Percentiles rank a stretch among this genome's conserved stretches.
These are phyloP conservation scores for Drosophila sordidula DNA, from an alignment of 2,888 invertebrate genomes.

Conservation along the genomic window DNA sequence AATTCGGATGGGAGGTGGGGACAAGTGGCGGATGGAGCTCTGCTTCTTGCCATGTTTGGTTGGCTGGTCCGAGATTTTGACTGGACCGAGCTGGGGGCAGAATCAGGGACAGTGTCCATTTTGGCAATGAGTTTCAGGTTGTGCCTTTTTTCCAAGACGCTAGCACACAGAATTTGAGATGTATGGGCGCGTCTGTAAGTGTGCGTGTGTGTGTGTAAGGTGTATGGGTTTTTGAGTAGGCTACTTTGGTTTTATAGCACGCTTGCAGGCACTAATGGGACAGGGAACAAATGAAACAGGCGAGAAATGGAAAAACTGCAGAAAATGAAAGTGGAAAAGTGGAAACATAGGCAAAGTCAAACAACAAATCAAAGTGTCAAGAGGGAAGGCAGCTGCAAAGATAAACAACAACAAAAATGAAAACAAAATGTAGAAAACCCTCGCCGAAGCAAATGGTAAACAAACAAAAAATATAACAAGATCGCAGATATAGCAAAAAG, in stretches of 20 bases:
- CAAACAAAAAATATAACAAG: slow-evolving; percentile 15
- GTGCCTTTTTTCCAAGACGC: slow-evolving; percentile 27
- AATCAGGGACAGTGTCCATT: slow-evolving; percentile 54
- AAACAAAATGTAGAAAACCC: slow-evolving; percentile 26
- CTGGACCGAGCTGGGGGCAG: slow-evolving; percentile 7
- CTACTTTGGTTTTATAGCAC: slow-evolving; percentile 69
- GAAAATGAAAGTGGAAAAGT: slow-evolving; percentile 56
- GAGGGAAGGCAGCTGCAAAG: slow-evolving; percentile 32
- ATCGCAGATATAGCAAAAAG: not conserved
- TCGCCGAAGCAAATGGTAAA: slow-evolving; percentile 21
- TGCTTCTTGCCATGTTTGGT: slow-evolving; percentile 3
- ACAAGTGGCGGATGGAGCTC: slow-evolving; percentile 17
- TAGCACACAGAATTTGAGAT: slow-evolving; percentile 18
- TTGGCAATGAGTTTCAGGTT: slow-evolving; percentile 47
- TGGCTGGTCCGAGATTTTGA: slow-evolving; percentile 7
- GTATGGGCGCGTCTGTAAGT: slow-evolving; percentile 19
- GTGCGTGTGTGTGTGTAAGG: slow-evolving; percentile 27
- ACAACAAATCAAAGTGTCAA: slow-evolving; percentile 64
- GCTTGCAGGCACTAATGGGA: slow-evolving; percentile 34
- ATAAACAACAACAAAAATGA: slow-evolving; percentile 49
- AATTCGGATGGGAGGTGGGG: slow-evolving; percentile 9
- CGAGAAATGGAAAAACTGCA: slow-evolving; percentile 6
- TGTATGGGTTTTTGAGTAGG: slow-evolving; percentile 69
- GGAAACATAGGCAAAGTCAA: slow-evolving; percentile 55
- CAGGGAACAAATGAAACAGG: slow-evolving; percentile 17